Conservation (phyloP, 2,113 vertebrate genomes). For the Accipiter cooperii region DNA sequence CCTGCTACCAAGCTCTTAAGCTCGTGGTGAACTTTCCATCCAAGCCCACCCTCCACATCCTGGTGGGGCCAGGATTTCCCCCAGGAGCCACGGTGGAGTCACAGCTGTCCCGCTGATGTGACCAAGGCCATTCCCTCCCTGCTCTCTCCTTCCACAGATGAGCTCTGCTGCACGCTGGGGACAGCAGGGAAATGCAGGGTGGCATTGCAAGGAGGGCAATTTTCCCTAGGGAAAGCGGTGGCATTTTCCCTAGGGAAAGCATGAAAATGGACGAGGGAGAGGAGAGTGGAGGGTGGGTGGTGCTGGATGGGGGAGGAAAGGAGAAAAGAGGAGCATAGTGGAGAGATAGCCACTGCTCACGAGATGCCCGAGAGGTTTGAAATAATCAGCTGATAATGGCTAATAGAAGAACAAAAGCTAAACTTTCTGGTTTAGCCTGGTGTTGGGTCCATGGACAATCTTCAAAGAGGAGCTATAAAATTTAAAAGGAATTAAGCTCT, state of each 20-base stretch:
- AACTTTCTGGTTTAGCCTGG: constrained; percentile 15
- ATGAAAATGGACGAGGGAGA: background rate
- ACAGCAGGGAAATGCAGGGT: accelerated
- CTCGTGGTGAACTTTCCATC: background rate
- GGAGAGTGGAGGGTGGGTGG: background rate
- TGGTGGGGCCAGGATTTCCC: background rate
- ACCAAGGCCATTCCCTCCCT: background rate
- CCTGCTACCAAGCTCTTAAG: background rate
- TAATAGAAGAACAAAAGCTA: background rate
- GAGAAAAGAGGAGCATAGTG: background rate
- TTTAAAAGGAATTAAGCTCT: constrained; percentile 1
- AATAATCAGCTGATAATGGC: background rate
- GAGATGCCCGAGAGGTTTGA: background rate
- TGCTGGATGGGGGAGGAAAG: background rate
- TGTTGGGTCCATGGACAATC: background rate
- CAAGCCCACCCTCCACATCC: background rate
- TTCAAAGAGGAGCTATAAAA: constrained; percentile 31
- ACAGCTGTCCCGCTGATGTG: accelerated
- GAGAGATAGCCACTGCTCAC: background rate
- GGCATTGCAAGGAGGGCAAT: background rate
- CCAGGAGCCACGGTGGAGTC: background rate
- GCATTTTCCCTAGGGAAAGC: background rate
- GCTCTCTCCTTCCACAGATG: background rate
- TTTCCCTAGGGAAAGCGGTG: background rate
- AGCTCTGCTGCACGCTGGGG: background rate